Evolutionary conservation across 2,113 vertebrate species (phyloP).

Genomic region (Rynchops niger): DNA sequence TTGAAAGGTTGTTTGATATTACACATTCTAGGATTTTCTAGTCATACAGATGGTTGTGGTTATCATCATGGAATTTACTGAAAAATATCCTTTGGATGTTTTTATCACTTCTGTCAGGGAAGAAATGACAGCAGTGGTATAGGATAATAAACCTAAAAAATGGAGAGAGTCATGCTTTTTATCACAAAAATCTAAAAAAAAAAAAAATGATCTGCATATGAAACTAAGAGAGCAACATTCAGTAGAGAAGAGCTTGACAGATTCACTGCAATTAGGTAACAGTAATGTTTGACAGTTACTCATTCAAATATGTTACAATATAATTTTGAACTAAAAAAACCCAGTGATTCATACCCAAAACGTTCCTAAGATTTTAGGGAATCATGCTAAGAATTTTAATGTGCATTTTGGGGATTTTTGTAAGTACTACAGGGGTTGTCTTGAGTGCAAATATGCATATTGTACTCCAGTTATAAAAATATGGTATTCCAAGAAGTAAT

Average conservation of each 20-base stretch:
- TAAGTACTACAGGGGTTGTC: not conserved
- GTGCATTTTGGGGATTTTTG: not conserved
- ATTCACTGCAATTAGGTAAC: not conserved
- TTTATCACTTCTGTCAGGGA: not conserved
- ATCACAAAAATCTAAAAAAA: not conserved
- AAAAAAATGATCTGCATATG: not conserved
- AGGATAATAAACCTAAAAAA: not conserved
- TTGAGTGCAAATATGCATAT: not conserved
- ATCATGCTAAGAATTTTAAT: not conserved
- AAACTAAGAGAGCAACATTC: not conserved
- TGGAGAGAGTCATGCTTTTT: not conserved
- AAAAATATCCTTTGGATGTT: not conserved
- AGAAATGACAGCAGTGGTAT: not conserved
- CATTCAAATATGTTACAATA: not conserved
- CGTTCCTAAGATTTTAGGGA: not conserved
- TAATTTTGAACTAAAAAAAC: not conserved
- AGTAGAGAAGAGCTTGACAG: not conserved
- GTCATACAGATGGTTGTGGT: not conserved
- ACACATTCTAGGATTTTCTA: not conserved
- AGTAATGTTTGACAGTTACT: not conserved
- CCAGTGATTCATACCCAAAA: not conserved
- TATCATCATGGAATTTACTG: not conserved
- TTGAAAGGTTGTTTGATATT: not conserved
- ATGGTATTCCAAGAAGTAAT: not conserved
- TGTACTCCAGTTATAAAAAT: not conserved